Evolutionary conservation across 2,113 vertebrate genomes (phyloP), one percentile per base, ranked within the genome.

Genomic region (Otolemur garnettii): DNA sequence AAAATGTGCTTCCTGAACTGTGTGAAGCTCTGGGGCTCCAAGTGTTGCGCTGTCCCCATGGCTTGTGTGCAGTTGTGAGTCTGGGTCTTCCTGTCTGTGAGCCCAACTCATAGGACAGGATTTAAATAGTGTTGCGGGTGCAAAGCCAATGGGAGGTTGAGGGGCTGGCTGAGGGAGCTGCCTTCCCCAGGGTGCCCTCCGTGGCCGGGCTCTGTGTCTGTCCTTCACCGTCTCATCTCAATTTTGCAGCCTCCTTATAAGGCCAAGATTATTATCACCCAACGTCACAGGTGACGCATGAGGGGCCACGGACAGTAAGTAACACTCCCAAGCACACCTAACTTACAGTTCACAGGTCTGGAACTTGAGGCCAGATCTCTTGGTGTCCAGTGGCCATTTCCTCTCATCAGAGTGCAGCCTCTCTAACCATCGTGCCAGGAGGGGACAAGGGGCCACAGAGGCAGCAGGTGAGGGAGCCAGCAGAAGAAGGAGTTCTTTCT

Each of bases 401-500:
- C 14, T 74, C 53, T 62, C 55, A 13, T 38, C 50, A 14, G 19
- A 17, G 33, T 1, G 28, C 30, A 10, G 15, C 11, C 28, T 66
- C 11, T 24, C 33, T 13, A 24, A 10, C 22, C 35, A 24, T 45
- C 64, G 17, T 62, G 38, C 1, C 7, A 6, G 42, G 53, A 35
- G 18, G 19, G 8, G 9, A 11, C 35, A 22, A 59, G 14, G 62
- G 12, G 62, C 19, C 14, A 24, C 11, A 13, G 35, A 3, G 50
- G 2, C 13, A 35, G 19, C 45, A 30, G 30, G 22, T 6, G 5
- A 26, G 28, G 7, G 24, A 45, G 10, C 4, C 38, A 45, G 2
- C 15, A 14, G 35, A 12, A 5, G 50, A 62, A 50, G n/a, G n/a
- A 10, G 28, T 24, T 1, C 2, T 0, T 5, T 28, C 50, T 79